Evolutionary conservation across 2,888 invertebrate genomes (phyloP).

Genomic region (Loripinus fragilis): DNA sequence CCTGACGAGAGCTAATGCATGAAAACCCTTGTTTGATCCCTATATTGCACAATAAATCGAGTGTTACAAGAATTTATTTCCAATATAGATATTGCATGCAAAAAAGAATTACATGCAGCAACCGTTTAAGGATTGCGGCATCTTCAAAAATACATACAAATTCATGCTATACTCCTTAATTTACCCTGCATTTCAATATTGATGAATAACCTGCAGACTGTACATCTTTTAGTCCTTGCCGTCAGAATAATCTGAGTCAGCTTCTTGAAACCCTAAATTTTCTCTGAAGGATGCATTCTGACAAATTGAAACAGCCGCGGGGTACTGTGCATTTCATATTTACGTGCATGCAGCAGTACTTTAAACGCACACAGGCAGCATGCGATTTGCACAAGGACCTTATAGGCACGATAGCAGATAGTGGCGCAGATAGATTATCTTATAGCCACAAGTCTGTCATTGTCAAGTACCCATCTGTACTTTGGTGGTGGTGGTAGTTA

Average conservation of each 20-base stretch:
- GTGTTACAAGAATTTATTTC: no score
- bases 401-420: neutral
- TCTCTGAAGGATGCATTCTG: no score
- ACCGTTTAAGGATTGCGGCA: no score
- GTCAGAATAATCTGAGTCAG: neutral
- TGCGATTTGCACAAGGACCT: neutral
- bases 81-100: no score
- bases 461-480: neutral
- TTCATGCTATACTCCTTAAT: no score
- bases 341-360: conserved; percentile 2
- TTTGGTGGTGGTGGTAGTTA: neutral
- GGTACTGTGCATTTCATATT: neutral
- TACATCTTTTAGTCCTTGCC: neutral
- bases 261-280: neutral
- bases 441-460: neutral
- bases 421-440: conserved; percentile 10
- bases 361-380: neutral
- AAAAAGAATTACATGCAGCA: no score
- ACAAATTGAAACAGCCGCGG: neutral
- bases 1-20: no score
- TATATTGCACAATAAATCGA: no score
- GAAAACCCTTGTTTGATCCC: no score
- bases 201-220: no score
- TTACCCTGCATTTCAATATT: no score
- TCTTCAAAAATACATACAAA: no score